Percentiles rank a stretch among this genome's conserved stretches.
Conservation (phyloP, 2,888 invertebrate genomes). For the Cybosia mesomella region DNA sequence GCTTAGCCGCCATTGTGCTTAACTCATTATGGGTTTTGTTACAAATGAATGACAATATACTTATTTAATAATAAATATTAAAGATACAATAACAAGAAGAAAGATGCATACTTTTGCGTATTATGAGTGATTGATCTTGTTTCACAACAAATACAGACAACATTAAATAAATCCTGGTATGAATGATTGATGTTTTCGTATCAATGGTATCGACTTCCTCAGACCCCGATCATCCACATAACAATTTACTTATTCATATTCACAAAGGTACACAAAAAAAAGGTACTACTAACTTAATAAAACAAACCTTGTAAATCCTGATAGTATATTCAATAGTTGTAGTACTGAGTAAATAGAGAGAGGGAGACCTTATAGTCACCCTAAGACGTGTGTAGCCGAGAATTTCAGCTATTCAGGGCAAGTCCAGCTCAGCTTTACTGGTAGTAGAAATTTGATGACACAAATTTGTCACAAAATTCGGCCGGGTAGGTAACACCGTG, state of each 20-base stretch:
- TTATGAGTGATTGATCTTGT: background rate
- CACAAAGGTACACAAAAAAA: background rate
- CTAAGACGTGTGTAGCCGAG: too few species aligned
- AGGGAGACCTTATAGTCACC: too few species aligned
- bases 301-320: background rate
- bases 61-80: background rate
- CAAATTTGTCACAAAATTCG: too few species aligned
- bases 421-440: too few species aligned
- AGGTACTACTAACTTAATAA: too few species aligned
- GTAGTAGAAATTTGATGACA: too few species aligned
- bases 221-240: background rate
- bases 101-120: background rate
- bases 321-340: background rate
- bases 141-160: slow-evolving; percentile 1
- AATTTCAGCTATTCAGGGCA: too few species aligned
- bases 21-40: too few species aligned
- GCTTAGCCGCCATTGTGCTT: too few species aligned
- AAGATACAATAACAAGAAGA: background rate
- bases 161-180: background rate
- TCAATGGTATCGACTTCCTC: slow-evolving; percentile 1
- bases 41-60: too few species aligned
- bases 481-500: too few species aligned
- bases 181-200: slow-evolving; percentile 1
- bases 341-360: too few species aligned
- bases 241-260: background rate